A percentile compares a stretch with the other conserved stretches of the same genome.
phyloP scores from a whole-genome alignment of 1,140 invertebrate species.

The Hydropsyche tenuis region DNA sequence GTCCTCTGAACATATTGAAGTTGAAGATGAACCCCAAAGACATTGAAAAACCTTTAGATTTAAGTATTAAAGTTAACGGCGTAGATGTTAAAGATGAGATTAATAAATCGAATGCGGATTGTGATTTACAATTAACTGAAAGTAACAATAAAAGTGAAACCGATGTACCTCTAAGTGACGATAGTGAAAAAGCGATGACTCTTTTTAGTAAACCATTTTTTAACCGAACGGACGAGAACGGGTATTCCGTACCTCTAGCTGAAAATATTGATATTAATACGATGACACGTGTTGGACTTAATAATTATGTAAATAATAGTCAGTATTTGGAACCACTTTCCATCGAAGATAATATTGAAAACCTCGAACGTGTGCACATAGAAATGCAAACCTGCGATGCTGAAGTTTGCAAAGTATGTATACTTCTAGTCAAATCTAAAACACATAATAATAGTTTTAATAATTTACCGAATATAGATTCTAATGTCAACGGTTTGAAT shows the following conservation, averaged over 20 bases:
- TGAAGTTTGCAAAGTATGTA: constrained; percentile 47
- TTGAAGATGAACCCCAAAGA: constrained; percentile 39
- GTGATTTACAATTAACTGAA: background rate
- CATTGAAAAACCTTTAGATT: constrained; percentile 26
- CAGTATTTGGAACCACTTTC: constrained; percentile 34
- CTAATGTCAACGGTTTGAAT: background rate
- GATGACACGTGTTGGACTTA: constrained; percentile 33
- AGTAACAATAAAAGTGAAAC: background rate
- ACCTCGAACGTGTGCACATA: constrained; percentile 47
- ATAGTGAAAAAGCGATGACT: no score
- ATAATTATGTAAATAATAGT: constrained; percentile 29
- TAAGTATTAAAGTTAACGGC: background rate
- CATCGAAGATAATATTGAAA: constrained; percentile 42
- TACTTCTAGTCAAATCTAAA: constrained; percentile 47
- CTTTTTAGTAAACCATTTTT: no score
- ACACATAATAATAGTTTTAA: constrained; percentile 31
- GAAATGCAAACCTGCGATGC: constrained; percentile 48
- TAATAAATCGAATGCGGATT: constrained; percentile 2
- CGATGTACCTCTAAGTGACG: background rate
- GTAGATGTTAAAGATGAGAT: background rate
- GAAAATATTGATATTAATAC: no score
- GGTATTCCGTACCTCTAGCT: no score
- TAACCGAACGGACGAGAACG: no score
- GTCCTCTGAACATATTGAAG: constrained; percentile 49
- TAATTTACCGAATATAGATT: background rate